Percentiles rank a stretch among this genome's conserved stretches.
Conservation (phyloP, 2,888 invertebrate species). For the Chrysomela aeneicollis region DNA sequence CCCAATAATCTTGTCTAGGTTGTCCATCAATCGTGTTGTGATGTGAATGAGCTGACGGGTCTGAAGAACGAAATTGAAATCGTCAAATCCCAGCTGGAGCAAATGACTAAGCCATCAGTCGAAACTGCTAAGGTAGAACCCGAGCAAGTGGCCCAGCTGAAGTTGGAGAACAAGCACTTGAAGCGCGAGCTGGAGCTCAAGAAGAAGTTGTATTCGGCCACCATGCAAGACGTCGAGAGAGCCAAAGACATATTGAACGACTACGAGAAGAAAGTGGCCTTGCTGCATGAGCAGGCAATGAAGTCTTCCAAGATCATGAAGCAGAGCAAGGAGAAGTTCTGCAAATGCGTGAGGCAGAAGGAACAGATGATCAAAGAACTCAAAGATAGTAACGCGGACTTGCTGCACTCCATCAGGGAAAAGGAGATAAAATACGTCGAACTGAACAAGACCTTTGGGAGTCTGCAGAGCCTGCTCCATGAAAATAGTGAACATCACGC, state of each 20-base stretch:
- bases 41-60: constrained; percentile 11
- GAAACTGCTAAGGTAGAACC: constrained; percentile 13
- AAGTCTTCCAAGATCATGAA: constrained; percentile 47
- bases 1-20: not conserved
- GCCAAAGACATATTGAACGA: constrained; percentile 43
- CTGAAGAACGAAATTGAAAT: constrained; percentile 44
- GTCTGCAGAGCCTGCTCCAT: constrained; percentile 32
- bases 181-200: constrained; percentile 41
- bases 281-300: constrained; percentile 45
- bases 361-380: constrained; percentile 42
- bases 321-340: constrained; percentile 46
- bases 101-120: constrained; percentile 23
- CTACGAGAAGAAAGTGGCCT: constrained; percentile 45
- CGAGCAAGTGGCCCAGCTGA: constrained; percentile 30
- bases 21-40: not conserved
- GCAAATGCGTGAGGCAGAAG: constrained; percentile 42
- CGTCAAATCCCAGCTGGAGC: constrained; percentile 40
- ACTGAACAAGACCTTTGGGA: constrained; percentile 33
- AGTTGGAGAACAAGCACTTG: constrained; percentile 39
- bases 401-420: constrained; percentile 33
- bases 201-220: constrained; percentile 35
- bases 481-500: constrained; percentile 37
- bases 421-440: constrained; percentile 37
- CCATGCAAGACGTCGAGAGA: constrained; percentile 41
- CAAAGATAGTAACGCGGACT: constrained; percentile 35